A percentile compares a stretch with the other conserved stretches of the same genome.
Evolutionary conservation across 2,888 invertebrate genomes (phyloP).

Genomic region (Harmothoe impar): DNA sequence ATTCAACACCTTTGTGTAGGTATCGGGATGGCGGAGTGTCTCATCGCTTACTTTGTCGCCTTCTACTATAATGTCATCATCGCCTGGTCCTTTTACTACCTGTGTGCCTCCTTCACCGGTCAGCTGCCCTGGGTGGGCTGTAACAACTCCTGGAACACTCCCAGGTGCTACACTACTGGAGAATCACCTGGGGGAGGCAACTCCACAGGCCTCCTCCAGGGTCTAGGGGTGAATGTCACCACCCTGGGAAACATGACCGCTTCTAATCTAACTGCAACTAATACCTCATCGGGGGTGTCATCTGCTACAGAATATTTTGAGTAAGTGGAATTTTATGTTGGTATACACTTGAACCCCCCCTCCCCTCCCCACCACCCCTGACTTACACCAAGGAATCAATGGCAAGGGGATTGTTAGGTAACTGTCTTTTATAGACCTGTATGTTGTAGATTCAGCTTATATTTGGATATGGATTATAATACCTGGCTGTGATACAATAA

Average conservation of each 20-base stretch:
- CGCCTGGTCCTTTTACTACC: constrained; percentile 92
- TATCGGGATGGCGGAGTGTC: constrained; percentile 82
- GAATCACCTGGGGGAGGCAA: neutral
- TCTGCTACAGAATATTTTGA: constrained; percentile 90
- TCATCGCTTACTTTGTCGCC: constrained; percentile 82
- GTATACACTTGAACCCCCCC: too few relatives aligned
- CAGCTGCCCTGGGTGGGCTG: constrained; percentile 91
- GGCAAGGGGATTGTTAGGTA: too few relatives aligned
- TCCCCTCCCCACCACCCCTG: too few relatives aligned
- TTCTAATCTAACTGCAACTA: neutral
- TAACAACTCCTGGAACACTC: constrained; percentile 92
- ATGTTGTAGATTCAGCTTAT: too few relatives aligned
- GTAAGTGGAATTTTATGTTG: constrained; percentile 60
- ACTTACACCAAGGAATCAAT: too few relatives aligned
- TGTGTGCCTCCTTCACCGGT: constrained; percentile 88
- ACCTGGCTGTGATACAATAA: too few relatives aligned
- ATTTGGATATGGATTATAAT: too few relatives aligned
- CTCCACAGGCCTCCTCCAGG: neutral
- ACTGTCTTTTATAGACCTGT: too few relatives aligned
- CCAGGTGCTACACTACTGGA: constrained; percentile 85
- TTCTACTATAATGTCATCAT: constrained; percentile 90
- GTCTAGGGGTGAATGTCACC: neutral
- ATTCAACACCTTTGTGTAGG: too few relatives aligned
- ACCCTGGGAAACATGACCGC: neutral
- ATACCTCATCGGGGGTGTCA: constrained; percentile 82